These are phyloP conservation scores for Castor canadensis DNA, from an alignment of 2,113 vertebrate species.

Conservation along the genomic window DNA sequence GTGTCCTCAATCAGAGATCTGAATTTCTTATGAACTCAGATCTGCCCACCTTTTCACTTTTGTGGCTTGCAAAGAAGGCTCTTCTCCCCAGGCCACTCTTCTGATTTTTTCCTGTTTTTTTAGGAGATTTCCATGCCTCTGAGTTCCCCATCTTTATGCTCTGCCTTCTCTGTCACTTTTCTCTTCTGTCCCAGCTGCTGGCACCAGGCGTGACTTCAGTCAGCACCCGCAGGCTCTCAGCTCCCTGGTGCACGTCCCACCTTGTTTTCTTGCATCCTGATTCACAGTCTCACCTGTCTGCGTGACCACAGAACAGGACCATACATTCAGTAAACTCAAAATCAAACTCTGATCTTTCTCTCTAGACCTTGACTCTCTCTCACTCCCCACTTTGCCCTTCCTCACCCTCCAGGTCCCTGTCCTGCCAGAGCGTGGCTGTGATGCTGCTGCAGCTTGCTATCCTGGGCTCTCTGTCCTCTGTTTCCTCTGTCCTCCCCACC, in stretches of 20 bases:
- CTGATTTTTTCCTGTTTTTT: neutral
- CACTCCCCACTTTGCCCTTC: accelerated
- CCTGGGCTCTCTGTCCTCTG: accelerated
- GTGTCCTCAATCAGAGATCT: neutral
- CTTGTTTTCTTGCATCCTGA: neutral
- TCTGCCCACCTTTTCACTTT: neutral
- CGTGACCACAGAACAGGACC: neutral
- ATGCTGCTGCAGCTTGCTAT: neutral
- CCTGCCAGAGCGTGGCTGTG: neutral
- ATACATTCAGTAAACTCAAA: neutral
- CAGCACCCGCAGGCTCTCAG: neutral
- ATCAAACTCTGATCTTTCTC: neutral
- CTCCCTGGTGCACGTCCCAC: neutral
- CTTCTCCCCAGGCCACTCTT: neutral
- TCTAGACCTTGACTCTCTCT: too few species aligned
- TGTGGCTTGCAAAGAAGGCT: neutral
- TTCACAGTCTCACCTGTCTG: neutral
- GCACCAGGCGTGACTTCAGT: accelerated
- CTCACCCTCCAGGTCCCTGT: neutral
- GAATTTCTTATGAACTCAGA: neutral
- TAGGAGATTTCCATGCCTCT: neutral
- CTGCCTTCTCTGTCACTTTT: neutral
- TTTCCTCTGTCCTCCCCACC: neutral
- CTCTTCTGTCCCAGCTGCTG: too few species aligned
- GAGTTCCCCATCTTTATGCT: too few species aligned